Evolutionary conservation across 2,888 invertebrate species (phyloP).

Genomic region (Euzophera pinguis): DNA sequence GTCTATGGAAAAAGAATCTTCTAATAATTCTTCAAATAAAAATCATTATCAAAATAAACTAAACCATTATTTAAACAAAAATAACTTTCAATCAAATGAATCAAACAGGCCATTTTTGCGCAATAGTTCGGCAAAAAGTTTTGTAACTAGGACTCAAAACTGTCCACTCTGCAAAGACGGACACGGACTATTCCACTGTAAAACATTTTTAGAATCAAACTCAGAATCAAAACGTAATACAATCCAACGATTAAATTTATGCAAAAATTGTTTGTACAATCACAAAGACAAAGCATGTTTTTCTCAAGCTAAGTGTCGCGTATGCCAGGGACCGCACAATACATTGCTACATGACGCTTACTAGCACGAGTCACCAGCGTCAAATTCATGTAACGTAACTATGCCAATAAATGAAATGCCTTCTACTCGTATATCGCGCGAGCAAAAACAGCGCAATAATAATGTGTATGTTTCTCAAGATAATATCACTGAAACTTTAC

Average conservation of each 20-base stretch:
- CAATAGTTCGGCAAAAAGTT: neutral
- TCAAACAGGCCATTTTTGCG: neutral
- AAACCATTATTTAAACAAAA: too few species aligned
- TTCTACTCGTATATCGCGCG: neutral
- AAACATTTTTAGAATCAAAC: neutral
- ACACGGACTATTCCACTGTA: neutral
- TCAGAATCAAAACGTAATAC: neutral
- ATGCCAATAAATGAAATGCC: neutral
- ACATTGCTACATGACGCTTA: neutral
- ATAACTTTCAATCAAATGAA: neutral
- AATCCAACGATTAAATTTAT: neutral
- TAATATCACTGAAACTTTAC: neutral
- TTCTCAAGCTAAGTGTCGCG: neutral
- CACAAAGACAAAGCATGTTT: neutral
- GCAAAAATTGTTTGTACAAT: neutral
- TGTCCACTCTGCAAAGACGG: neutral
- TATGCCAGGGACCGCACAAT: neutral
- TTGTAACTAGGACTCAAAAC: neutral
- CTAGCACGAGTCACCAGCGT: neutral
- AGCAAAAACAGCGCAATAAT: neutral
- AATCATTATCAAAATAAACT: too few species aligned
- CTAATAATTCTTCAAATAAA: too few species aligned
- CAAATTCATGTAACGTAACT: neutral
- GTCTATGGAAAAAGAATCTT: too few species aligned
- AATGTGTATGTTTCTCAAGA: neutral